Evolutionary conservation across 1,140 invertebrate genomes (phyloP), one percentile per base, ranked within the genome.

Genomic region (Goniozus legneri): DNA sequence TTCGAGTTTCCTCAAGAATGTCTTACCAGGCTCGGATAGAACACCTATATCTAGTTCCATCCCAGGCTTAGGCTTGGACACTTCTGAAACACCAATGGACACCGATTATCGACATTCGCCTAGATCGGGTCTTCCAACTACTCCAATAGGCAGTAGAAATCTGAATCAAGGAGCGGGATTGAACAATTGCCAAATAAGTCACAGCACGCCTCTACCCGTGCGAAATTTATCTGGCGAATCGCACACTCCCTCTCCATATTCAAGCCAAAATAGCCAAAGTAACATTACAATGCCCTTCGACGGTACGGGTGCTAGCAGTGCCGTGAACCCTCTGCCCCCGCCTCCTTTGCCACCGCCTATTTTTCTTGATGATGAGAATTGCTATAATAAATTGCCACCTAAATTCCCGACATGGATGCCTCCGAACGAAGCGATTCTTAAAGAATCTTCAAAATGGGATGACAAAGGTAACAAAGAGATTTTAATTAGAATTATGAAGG

Each of bases 321-420:
- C 61, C 13, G 55, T 75, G 3, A 70, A 74, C 59, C 76, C 79
- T 24, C 50, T 79, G 42, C 72, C 78, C 35, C 81, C 81, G 8
- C 81, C 82, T 7, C 81, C 81, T 0, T 71, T 84, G 63, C 82
- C 82, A 3, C 79, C 82, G 8, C 77, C 79, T 8, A 73, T 76
- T 33, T 75, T 75, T 31, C 60, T 75, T 7, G 72, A 77, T n/a
- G 73, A 76, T 12, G 73, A 73, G 22, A 66, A 64, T 33, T 76
- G 74, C 55, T 76, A 76, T 31, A 76, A 76, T 48, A 76, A 76
- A 54, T 55, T 78, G 40, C 77, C 77, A 47, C 71, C 77, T 0
- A 78, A 78, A 50, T 78, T 79, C 48, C 76, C 77, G 0, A 75
- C 76, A 0, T 79, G 77, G 77, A 64, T 69, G 0, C 55, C 72